These are phyloP conservation scores for Macrophya annulata DNA, from an alignment of 2,888 invertebrate genomes.

Conservation along the genomic window DNA sequence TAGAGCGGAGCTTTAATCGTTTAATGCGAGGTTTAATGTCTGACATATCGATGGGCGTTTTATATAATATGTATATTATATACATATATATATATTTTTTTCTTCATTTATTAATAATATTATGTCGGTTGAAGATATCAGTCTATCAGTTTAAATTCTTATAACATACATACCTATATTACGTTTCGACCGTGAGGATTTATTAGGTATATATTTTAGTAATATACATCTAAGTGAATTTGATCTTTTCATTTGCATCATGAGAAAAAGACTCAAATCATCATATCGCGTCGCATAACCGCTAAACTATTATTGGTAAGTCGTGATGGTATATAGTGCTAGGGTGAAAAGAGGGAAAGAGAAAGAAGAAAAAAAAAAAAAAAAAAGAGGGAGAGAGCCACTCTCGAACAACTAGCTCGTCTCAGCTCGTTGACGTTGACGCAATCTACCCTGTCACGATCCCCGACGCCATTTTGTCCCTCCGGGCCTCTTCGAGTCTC, in stretches of 20 bases:
- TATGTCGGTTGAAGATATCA: not conserved
- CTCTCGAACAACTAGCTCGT: slow-evolving; percentile 45
- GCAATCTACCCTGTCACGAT: slow-evolving; percentile 51
- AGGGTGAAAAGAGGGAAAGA: not conserved
- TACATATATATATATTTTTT: not conserved
- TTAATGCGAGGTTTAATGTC: not conserved
- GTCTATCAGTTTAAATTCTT: not conserved
- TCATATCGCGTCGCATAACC: not conserved
- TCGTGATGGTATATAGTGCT: not conserved
- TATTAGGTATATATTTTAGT: not conserved
- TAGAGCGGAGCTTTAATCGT: not conserved
- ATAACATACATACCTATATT: not conserved
- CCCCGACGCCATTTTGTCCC: slow-evolving; percentile 49
- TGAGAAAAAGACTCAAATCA: not conserved
- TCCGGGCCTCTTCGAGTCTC: slow-evolving; percentile 33
- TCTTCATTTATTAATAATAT: not conserved
- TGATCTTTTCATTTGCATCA: not conserved
- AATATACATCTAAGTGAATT: not conserved
- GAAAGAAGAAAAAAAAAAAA: not conserved
- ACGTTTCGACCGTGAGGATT: not conserved
- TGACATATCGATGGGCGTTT: not conserved
- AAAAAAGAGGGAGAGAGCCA: slow-evolving; percentile 2
- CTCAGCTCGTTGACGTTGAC: slow-evolving; percentile 54
- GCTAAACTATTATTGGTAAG: not conserved
- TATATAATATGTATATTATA: too few species aligned